Conservation (phyloP, 2,797 vertebrate species). For the Mionectes olivaceus region DNA sequence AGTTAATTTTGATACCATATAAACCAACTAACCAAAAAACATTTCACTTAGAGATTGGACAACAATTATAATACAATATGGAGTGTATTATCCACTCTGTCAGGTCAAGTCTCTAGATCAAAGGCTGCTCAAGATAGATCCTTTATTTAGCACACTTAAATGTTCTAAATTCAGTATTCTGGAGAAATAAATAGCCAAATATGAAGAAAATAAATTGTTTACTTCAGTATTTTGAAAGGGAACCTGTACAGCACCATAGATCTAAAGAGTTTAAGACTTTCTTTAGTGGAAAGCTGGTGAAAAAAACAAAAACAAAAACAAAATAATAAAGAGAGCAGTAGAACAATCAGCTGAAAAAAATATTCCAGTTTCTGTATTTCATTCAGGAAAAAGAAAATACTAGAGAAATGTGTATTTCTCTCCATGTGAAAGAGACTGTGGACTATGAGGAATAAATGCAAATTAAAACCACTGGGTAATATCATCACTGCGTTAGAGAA, state of each 20-base stretch:
- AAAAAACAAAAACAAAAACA: neutral
- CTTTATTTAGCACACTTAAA: neutral
- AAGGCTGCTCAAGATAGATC: neutral
- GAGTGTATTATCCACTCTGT: neutral
- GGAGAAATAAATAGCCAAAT: neutral
- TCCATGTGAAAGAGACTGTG: neutral
- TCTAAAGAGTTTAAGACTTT: neutral
- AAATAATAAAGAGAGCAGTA: neutral
- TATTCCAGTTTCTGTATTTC: neutral
- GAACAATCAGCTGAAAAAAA: neutral
- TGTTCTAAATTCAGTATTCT: neutral
- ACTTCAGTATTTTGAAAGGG: neutral
- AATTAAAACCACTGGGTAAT: neutral
- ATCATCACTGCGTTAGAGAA: neutral
- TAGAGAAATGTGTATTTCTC: neutral
- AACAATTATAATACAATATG: neutral
- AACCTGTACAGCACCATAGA: neutral
- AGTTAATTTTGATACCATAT: neutral
- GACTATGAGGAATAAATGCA: neutral
- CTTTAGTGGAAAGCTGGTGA: neutral
- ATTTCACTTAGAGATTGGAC: neutral
- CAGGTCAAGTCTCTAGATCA: neutral
- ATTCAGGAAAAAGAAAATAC: neutral
- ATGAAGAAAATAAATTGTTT: neutral
- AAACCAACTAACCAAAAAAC: rapidly evolving